Evolutionary conservation across 2,797 vertebrate species (phyloP).

Genomic region (Gymnodraco acuticeps): DNA sequence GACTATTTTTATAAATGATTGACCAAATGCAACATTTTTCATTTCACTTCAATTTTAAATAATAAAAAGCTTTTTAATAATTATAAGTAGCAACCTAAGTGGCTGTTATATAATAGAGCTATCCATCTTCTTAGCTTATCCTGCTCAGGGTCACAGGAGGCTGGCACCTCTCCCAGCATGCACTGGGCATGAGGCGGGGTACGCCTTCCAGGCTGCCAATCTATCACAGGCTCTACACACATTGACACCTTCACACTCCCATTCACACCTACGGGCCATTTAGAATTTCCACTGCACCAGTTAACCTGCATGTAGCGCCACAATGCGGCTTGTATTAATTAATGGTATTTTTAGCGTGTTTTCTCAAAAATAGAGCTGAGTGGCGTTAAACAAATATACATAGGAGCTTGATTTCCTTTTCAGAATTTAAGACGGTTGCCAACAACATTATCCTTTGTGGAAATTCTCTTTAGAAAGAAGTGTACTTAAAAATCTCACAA

Average conservation of each 20-base stretch:
- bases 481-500: slow-evolving; percentile 36
- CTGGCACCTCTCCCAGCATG: slow-evolving; percentile 47
- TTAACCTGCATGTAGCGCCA: slow-evolving; percentile 15
- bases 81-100: not conserved
- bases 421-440: not conserved
- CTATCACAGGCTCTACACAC: slow-evolving; percentile 39
- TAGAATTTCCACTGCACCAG: slow-evolving; percentile 50
- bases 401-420: slow-evolving; percentile 12
- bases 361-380: not conserved
- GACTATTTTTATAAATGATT: not conserved
- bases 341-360: not conserved
- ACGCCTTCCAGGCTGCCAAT: slow-evolving; percentile 46
- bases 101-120: not conserved
- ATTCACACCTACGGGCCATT: slow-evolving; percentile 62
- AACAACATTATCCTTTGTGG: slow-evolving; percentile 34
- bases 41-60: not conserved
- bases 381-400: not conserved
- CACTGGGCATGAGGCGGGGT: slow-evolving; percentile 40
- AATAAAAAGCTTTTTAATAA: not conserved
- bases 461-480: slow-evolving; percentile 40
- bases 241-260: slow-evolving; percentile 47
- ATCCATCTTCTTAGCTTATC: not conserved
- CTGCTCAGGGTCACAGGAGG: slow-evolving; percentile 22
- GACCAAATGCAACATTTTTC: not conserved
- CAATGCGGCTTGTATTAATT: slow-evolving; percentile 1